Base-by-base conservation (phyloP, 2,113 vertebrate species). In the Cephalopterus ornatus region DNA sequence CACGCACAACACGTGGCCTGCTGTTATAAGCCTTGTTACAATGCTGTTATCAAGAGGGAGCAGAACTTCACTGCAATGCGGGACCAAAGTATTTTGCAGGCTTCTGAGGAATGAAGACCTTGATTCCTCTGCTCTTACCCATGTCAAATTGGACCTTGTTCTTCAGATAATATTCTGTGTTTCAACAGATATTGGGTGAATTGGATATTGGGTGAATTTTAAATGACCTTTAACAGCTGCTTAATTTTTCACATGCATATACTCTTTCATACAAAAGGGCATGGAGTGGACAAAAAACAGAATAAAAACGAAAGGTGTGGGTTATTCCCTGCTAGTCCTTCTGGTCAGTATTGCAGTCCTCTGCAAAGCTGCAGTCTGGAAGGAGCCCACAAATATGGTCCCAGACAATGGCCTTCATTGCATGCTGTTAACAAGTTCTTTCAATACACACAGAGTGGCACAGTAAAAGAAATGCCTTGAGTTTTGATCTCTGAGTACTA, bases 31-130 rank as follows among this genome's bases (percentile, higher is more conserved):
- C 26, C 30, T 58, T 49, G 37, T 63, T 65, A 63, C 49, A 58
- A 53, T 22, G 52, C 81, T 92, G 35, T 68, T 95, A 94, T 84
- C 68, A 65, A n/a, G 49, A 56, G 49, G 84, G n/a, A 87, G 37
- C 18, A 52, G 68, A 92, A 75, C 14, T 4, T 2, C 1, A 5
- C 63, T 67, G 67, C 41, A 41, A 35, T 49, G 24, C 0, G 0
- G 81, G 65, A 77, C 47, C 27, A 4, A 88, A 89, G 79, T 91
- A 67, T 81, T 92, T 85, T 66, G 8, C n/a, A 72, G 47, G 37
- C 80, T 86, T 78, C 75, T 81, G 72, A 74, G 73, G 37, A 93
- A 53, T 24, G 24, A 80, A 84, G 39, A 68, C 44, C 65, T 91
- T 71, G 59, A 77, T 52, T 94, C 70, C 42, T 83, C 41, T 90